Evolutionary conservation across 2,113 vertebrate genomes (phyloP).

Genomic region (Ahaetulla prasina): DNA sequence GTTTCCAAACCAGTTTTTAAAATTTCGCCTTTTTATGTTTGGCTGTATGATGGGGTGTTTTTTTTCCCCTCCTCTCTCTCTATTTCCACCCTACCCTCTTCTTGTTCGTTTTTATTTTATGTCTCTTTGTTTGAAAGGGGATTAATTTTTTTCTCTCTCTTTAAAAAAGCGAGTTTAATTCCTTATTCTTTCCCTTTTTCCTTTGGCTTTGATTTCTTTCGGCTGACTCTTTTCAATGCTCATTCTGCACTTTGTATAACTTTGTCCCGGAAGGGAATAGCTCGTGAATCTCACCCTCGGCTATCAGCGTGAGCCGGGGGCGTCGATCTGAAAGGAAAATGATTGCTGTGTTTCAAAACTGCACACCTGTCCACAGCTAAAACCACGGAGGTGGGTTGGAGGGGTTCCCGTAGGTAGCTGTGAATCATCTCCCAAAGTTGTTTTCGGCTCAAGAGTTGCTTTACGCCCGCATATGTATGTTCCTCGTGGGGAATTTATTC

Average conservation of each 20-base stretch:
- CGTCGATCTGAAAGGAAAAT: background rate
- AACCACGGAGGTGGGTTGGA: background rate
- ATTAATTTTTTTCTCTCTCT: background rate
- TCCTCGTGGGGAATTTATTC: background rate
- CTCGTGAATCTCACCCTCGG: background rate
- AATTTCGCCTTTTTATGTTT: background rate
- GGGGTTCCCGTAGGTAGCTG: background rate
- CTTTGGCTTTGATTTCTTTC: background rate
- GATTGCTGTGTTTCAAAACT: background rate
- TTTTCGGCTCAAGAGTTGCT: background rate
- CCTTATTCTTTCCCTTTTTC: background rate
- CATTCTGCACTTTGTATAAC: background rate
- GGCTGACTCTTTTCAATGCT: background rate
- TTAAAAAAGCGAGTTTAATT: background rate
- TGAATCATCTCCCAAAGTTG: background rate
- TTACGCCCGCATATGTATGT: background rate
- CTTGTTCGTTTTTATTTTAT: background rate
- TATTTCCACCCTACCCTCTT: background rate
- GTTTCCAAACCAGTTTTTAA: background rate
- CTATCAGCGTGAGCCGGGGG: background rate
- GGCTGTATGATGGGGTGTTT: background rate
- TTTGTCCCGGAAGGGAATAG: background rate
- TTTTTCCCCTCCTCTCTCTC: too few relatives aligned
- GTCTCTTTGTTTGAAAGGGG: background rate
- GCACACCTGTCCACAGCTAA: background rate